A percentile compares a stretch with the other conserved stretches of the same genome.
These are phyloP conservation scores for Chloebia gouldiae DNA, from an alignment of 2,113 vertebrate genomes.

Conservation along the genomic window DNA sequence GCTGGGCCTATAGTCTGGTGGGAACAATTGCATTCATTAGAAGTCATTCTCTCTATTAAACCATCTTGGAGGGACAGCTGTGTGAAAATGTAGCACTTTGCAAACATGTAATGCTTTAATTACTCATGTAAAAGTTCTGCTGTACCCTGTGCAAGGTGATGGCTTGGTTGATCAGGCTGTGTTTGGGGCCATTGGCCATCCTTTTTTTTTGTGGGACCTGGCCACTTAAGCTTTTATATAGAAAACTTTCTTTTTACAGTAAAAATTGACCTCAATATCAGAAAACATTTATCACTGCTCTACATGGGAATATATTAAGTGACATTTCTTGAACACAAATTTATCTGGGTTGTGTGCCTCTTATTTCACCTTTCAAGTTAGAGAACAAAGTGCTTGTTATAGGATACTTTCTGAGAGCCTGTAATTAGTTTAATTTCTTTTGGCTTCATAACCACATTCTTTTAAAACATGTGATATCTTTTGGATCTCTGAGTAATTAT, in stretches of 20 bases:
- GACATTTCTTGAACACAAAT: not conserved
- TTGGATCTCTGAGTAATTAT: not conserved
- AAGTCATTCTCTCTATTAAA: not conserved
- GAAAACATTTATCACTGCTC: not conserved
- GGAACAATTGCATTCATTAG: not conserved
- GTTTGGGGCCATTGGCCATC: not conserved
- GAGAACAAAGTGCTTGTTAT: not conserved
- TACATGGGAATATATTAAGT: not conserved
- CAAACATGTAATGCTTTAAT: not conserved
- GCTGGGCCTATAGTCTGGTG: not conserved
- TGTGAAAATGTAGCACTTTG: not conserved
- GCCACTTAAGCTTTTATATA: not conserved
- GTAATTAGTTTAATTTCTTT: not conserved
- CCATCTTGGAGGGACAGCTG: accelerated
- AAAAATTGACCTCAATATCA: not conserved
- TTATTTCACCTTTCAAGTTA: not conserved
- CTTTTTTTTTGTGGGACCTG: not conserved
- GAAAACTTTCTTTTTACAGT: not conserved
- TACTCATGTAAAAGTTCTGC: not conserved
- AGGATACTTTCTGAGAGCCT: not conserved
- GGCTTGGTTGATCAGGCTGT: not conserved
- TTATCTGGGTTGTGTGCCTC: not conserved
- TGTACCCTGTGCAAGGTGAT: not conserved
- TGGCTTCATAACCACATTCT: not conserved
- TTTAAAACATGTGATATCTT: not conserved